Base-by-base conservation (phyloP, 2,797 vertebrate genomes). In the Lithobates pipiens region DNA sequence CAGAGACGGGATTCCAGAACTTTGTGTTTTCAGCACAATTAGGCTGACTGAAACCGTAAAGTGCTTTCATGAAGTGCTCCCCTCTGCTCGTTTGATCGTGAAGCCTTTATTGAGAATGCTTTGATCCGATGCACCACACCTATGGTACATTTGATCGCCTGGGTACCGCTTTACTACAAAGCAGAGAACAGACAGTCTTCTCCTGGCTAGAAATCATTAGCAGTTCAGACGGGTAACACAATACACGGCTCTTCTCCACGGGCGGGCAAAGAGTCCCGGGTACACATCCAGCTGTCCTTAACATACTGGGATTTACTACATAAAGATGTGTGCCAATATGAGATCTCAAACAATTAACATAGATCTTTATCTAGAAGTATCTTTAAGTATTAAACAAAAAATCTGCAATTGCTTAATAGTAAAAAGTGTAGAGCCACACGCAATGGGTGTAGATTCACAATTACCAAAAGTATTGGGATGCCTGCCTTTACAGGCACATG, bases 11-110 rank as follows among this genome's bases (percentile, higher is more conserved):
- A 16, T 54, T 54, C 18, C 16, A 16, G 50, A 54, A 54, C 50
- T 54, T 50, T 85, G 25, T 74, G 42, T 72, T 46, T 54, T 25
- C 21, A 25, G 10, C 36, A 42, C 54, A 46, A 50, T 79, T 32
- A 18, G 3, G 32, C n/a, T 42, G 9, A 27, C 9, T 73, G 36
- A 11, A 68, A 18, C 32, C 18, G 29, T 75, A 18, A 29, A 74
- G 32, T 25, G 39, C 23, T 18, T 27, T 71, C 16, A 50, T 61
- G 69, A 78, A 76, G 50, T 11, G 25, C 15, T 18, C 29, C 67
- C 72, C 63, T 70, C 71, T 27, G 0, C 50, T 16, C 15, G 32
- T 85, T 85, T 85, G 84, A 85, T 85, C 84, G 76, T 8, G 9
- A n/a, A 27, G 71, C 46, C 72, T 80, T 80, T 76, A 36, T 80